Evolutionary conservation across 2,888 invertebrate genomes (phyloP).

Genomic region (Gymnoscelis rufifasciata): DNA sequence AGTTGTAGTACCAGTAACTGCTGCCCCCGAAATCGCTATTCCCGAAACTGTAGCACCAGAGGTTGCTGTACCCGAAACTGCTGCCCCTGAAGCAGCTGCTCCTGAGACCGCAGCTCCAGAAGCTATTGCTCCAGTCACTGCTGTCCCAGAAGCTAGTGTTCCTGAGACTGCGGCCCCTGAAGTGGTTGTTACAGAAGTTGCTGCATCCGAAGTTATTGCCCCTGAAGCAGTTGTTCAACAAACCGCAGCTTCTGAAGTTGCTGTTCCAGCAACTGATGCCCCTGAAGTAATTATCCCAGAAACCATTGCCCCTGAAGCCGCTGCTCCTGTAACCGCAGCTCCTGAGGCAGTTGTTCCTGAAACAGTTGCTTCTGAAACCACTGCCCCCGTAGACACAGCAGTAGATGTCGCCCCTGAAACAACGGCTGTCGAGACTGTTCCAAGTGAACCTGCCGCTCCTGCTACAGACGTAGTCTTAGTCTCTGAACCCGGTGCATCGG

Average conservation of each 20-base stretch:
- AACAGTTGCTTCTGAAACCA: slow-evolving; percentile 42
- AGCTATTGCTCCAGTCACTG: not conserved
- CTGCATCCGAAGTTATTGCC: not conserved
- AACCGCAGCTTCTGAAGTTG: slow-evolving; percentile 25
- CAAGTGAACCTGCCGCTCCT: not conserved
- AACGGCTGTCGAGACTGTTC: not conserved
- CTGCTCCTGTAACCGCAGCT: too few relatives aligned
- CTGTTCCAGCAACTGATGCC: slow-evolving; percentile 55
- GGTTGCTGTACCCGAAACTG: not conserved
- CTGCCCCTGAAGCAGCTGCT: slow-evolving; percentile 1
- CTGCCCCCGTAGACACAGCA: too few relatives aligned
- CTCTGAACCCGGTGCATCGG: slow-evolving; percentile 51
- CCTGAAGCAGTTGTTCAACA: not conserved
- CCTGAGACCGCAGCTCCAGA: slow-evolving; percentile 6
- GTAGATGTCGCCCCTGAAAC: too few relatives aligned
- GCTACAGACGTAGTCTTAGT: slow-evolving; percentile 33
- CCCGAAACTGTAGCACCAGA: too few relatives aligned
- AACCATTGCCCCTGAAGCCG: not conserved
- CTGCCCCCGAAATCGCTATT: not conserved
- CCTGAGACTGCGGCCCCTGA: not conserved
- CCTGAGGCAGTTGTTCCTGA: slow-evolving; percentile 40
- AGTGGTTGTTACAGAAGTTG: slow-evolving; percentile 22
- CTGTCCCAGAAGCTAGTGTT: not conserved
- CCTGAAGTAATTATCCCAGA: slow-evolving; percentile 17
- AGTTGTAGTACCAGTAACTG: too few relatives aligned